A percentile compares a stretch with the other conserved stretches of the same genome.
Evolutionary conservation across 2,113 vertebrate species (phyloP).

Genomic region (Mandrillus leucophaeus): DNA sequence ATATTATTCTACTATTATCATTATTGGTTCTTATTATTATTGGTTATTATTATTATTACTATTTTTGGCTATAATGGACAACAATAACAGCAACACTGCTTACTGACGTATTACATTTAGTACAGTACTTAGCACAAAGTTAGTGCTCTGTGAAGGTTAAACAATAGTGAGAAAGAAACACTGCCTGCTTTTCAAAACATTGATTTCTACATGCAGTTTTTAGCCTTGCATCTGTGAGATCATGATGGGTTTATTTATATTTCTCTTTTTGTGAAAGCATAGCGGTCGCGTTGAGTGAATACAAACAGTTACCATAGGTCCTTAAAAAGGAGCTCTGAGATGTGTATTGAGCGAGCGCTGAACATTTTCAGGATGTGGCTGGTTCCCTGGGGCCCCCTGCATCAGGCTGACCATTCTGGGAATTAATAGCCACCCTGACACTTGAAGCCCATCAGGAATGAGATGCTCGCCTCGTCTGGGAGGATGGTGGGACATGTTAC

Average conservation of each 20-base stretch:
- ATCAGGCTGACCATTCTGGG: background rate
- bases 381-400: background rate
- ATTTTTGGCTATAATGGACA: background rate
- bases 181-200: background rate
- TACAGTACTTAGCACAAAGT: background rate
- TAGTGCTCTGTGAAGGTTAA: background rate
- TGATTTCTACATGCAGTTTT: slow-evolving; percentile 9
- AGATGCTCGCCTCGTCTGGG: background rate
- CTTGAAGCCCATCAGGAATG: background rate
- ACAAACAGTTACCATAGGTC: background rate
- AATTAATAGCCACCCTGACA: slow-evolving; percentile 50
- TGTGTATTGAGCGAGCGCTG: background rate
- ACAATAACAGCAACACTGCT: background rate
- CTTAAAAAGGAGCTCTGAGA: background rate
- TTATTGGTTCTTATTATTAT: background rate
- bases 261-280: background rate
- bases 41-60: background rate
- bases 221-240: background rate
- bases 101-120: background rate
- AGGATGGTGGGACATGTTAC: background rate
- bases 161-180: background rate
- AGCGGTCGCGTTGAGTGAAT: background rate
- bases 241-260: slow-evolving; percentile 36
- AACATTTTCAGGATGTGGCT: background rate
- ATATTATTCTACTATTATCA: background rate